These are phyloP conservation scores for Pycnonotus jocosus DNA, from an alignment of 2,113 vertebrate genomes.

Conservation along the genomic window DNA sequence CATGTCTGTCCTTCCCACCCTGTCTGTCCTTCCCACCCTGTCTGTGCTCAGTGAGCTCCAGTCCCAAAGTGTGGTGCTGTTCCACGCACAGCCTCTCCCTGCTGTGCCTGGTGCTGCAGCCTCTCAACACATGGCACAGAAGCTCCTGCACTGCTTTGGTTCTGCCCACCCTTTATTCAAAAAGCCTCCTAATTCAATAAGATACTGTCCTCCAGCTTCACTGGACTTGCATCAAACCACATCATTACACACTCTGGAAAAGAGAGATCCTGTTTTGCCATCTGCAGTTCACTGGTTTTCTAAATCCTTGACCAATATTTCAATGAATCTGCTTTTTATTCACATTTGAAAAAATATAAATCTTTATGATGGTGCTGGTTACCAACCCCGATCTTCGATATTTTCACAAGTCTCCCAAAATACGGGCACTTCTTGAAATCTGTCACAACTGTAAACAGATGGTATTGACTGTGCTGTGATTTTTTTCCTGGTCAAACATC, in stretches of 20 bases:
- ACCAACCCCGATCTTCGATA: background rate
- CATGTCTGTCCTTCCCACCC: too few species aligned
- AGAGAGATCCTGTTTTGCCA: background rate
- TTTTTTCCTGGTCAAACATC: background rate
- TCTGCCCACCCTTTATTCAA: background rate
- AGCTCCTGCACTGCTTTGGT: accelerated
- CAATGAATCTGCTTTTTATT: background rate
- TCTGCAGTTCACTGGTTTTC: background rate
- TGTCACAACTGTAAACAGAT: background rate
- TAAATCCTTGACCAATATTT: background rate
- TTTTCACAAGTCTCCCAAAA: background rate
- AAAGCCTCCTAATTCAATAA: background rate
- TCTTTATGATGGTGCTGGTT: background rate
- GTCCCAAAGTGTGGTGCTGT: background rate
- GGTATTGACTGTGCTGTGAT: accelerated
- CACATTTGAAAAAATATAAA: background rate
- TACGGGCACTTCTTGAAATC: background rate
- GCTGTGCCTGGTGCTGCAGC: too few species aligned
- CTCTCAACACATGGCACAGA: background rate
- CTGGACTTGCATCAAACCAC: background rate
- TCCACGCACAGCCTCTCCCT: too few species aligned
- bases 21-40: too few species aligned
- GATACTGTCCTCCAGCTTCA: background rate
- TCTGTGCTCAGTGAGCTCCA: too few species aligned
- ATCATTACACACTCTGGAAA: background rate